These are phyloP conservation scores for Camptogramma bilineatum DNA, from an alignment of 2,888 invertebrate genomes.

Conservation along the genomic window DNA sequence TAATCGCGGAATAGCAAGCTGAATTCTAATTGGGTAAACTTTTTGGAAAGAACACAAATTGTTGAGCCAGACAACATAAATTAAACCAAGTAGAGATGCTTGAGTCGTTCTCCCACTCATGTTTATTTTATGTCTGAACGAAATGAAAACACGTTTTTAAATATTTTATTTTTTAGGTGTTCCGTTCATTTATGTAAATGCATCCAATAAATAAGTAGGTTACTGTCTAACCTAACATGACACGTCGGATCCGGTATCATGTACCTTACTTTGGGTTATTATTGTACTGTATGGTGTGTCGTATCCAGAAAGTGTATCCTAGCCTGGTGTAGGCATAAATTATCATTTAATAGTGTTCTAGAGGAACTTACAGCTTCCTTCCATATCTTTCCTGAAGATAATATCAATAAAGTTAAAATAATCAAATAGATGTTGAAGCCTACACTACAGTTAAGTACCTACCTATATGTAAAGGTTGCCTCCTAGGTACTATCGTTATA, in stretches of 20 bases:
- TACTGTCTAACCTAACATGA: neutral
- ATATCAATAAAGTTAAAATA: too few relatives aligned
- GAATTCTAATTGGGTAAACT: conserved; percentile 34
- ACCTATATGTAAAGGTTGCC: too few relatives aligned
- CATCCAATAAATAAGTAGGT: conserved; percentile 3
- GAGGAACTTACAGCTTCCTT: too few relatives aligned
- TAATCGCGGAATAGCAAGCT: conserved; percentile 14
- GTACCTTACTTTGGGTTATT: neutral
- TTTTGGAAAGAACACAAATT: conserved; percentile 41
- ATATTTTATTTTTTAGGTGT: conserved; percentile 3
- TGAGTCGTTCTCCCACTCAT: conserved; percentile 34
- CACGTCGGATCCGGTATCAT: conserved; percentile 1
- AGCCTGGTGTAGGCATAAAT: neutral
- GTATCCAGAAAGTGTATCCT: neutral
- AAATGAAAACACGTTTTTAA: conserved; percentile 18
- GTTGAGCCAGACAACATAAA: conserved; percentile 41
- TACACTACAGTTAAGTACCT: too few relatives aligned
- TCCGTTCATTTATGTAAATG: conserved; percentile 21
- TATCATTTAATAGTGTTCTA: too few relatives aligned
- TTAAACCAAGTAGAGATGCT: conserved; percentile 35
- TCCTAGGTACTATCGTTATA: too few relatives aligned
- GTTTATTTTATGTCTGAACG: conserved; percentile 33
- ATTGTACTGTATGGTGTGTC: neutral
- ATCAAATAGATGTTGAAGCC: too few relatives aligned
- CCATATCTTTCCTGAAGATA: too few relatives aligned